phyloP scores from a whole-genome alignment of 1,140 invertebrate species.

The Drosophila kohkoa region DNA sequence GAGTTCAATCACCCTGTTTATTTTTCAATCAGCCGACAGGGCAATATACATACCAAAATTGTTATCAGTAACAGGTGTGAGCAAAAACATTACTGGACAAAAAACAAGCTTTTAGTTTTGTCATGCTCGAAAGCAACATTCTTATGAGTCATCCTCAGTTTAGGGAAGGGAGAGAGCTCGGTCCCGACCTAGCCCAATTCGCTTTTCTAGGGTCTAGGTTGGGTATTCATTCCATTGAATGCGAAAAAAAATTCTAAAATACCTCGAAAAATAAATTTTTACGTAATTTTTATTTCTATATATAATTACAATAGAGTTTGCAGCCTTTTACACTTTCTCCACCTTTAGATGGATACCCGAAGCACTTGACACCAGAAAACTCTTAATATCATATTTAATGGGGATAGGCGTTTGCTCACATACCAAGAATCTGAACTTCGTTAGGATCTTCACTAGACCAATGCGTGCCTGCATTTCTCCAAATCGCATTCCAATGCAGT shows the following conservation, averaged over 20 bases:
- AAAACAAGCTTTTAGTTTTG: background rate
- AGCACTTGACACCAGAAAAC: slow-evolving; percentile 58
- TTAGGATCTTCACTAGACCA: slow-evolving; percentile 85
- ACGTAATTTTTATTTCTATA: too few relatives aligned
- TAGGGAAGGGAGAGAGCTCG: background rate
- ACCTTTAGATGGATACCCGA: slow-evolving; percentile 63
- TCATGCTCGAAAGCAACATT: background rate
- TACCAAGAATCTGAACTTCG: slow-evolving; percentile 72
- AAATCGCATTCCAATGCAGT: slow-evolving; percentile 87
- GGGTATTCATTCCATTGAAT: background rate
- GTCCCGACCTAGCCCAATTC: background rate
- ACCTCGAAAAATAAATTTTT: too few relatives aligned
- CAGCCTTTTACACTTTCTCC: slow-evolving; percentile 41
- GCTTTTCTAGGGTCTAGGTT: background rate
- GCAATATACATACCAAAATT: background rate
- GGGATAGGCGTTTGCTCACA: slow-evolving; percentile 75
- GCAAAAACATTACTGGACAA: background rate
- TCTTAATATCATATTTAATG: slow-evolving; percentile 46
- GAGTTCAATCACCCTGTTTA: background rate
- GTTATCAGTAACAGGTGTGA: background rate
- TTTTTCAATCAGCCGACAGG: background rate
- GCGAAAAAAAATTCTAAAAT: too few relatives aligned
- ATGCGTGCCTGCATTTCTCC: slow-evolving; percentile 88
- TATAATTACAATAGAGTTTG: too few relatives aligned
- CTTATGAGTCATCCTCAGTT: background rate